Conservation (phyloP, 2,888 invertebrate genomes). For the Drosophila formosana region DNA sequence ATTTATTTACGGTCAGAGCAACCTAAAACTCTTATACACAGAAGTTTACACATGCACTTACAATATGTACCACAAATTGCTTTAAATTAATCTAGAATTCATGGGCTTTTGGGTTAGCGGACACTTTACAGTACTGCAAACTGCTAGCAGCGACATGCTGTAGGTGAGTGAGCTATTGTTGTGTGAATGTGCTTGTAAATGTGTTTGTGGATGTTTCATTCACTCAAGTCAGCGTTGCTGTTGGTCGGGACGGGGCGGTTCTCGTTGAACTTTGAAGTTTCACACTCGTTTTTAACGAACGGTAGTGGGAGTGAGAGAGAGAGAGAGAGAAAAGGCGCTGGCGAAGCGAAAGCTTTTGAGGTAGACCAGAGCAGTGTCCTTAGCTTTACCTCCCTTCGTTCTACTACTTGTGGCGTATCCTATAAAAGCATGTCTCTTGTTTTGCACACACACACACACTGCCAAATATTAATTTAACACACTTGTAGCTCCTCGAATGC, state of each 20-base stretch:
- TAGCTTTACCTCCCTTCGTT: constrained; percentile 32
- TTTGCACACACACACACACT: constrained; percentile 18
- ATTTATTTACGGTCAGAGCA: too few relatives aligned
- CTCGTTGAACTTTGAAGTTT: constrained; percentile 71
- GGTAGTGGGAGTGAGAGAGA: constrained; percentile 15
- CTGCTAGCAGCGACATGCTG: constrained; percentile 41
- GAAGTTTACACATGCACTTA: neutral
- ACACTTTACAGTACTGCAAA: neutral
- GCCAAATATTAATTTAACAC: constrained; percentile 29
- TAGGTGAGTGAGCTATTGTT: constrained; percentile 20
- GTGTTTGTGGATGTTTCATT: constrained; percentile 28
- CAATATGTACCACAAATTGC: neutral
- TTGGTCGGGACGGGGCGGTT: constrained; percentile 30
- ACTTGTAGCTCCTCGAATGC: constrained; percentile 46
- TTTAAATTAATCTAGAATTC: constrained; percentile 36
- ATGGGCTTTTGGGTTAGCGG: too few relatives aligned
- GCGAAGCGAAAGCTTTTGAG: constrained; percentile 60
- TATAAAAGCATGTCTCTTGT: constrained; percentile 50
- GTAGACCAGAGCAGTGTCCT: constrained; percentile 28
- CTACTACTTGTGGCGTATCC: constrained; percentile 52
- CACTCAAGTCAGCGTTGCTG: constrained; percentile 48
- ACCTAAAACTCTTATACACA: neutral
- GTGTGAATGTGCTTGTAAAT: constrained; percentile 3
- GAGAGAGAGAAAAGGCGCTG: neutral
- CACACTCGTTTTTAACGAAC: constrained; percentile 14